Percentiles rank a stretch among this genome's conserved stretches.
Conservation (phyloP, 2,888 invertebrate species). For the Eupithecia subfuscata region DNA sequence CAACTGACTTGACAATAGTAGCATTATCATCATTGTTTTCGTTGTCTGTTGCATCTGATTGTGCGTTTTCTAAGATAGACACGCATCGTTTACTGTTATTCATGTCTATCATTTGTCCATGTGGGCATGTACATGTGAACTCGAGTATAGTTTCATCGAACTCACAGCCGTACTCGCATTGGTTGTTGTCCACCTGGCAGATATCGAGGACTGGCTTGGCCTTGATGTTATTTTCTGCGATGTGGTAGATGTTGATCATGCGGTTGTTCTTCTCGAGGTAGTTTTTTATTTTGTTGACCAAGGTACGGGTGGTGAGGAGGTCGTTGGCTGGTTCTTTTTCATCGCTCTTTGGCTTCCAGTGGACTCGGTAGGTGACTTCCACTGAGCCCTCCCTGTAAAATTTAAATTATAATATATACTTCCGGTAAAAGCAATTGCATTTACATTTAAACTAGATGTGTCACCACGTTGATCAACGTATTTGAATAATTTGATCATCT, state of each 20-base stretch:
- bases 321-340: constrained; percentile 67
- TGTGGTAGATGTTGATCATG: constrained; percentile 80
- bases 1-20: constrained; percentile 48
- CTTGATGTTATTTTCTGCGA: constrained; percentile 73
- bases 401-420: not conserved
- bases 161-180: constrained; percentile 87
- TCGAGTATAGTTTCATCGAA: constrained; percentile 86
- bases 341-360: constrained; percentile 83
- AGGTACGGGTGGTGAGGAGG: constrained; percentile 74
- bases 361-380: constrained; percentile 86
- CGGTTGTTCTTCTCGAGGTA: constrained; percentile 80
- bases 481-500: no score
- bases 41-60: constrained; percentile 40
- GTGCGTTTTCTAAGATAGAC: constrained; percentile 56
- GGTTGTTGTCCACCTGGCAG: constrained; percentile 86
- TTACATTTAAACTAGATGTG: no score
- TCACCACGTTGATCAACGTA: not conserved
- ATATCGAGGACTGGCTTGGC: constrained; percentile 83
- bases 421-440: not conserved
- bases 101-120: constrained; percentile 73
- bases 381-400: constrained; percentile 86
- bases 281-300: constrained; percentile 77
- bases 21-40: constrained; percentile 41
- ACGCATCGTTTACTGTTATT: constrained; percentile 76
- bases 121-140: constrained; percentile 87